Base-by-base conservation (phyloP, 53 echinoderm and acorn worm species). In the Henricia sp. region DNA sequence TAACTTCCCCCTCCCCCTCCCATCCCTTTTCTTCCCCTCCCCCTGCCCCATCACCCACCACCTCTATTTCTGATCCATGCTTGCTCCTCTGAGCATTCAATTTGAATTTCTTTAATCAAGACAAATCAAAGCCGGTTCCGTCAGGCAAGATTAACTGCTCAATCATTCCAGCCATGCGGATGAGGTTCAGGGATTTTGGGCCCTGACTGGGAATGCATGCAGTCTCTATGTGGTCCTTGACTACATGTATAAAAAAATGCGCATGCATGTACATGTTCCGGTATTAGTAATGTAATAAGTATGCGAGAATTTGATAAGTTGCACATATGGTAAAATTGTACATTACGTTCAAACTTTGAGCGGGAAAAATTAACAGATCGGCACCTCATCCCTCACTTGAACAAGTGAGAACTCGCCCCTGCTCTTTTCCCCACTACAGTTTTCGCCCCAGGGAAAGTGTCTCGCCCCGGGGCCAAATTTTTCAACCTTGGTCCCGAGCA, bases 71-170 rank as follows among this genome's bases (percentile, higher is more conserved):
- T 70, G 29, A 70, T 70, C 46, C 70, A 17, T 43, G 29, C 13
- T 2, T 27, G 44, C 29, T n/a, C 43, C 70, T 70, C 44, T 13
- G 26, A 8, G 44, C 28, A 20, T 34, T 67, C 67, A 37, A 60
- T 33, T 32, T 32, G n/a, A 23, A 26, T 17, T 12, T 32, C 64
- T 80, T 80, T 64, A 80, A 80, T 80, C 80, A 80, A 42, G 38
- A 63, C 80, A 63, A 80, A 80, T 80, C 80, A 80, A 80, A 80
- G 80, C 48, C 34, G 80, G 63, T 50, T 80, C 64, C 42, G 48
- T 63, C 65, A 30, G 80, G 63, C 33, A 34, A 80, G 64, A 80
- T 80, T 80, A 80, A 33, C 64, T 23, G 32, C 80, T 80, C 64
- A 37, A 80, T 80, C 80, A 80, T 20, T 64, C 80, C n/a, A n/a